A percentile compares a stretch with the other conserved stretches of the same genome.
These are phyloP conservation scores for Drosophila erecta DNA, from an alignment of 1,140 invertebrate genomes.

Conservation along the genomic window DNA sequence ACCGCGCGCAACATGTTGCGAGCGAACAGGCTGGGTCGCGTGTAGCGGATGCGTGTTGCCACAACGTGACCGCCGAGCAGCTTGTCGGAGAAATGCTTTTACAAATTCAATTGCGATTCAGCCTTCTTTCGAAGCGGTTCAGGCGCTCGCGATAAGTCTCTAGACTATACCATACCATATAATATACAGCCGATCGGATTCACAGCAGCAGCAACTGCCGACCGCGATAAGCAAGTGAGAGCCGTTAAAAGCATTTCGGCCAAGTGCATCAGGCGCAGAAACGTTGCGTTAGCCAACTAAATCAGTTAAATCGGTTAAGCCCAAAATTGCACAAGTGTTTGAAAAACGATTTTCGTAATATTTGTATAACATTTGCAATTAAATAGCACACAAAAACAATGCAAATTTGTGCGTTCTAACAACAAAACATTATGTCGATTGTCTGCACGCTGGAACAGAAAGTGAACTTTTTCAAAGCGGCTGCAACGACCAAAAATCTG, in stretches of 20 bases:
- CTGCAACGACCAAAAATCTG: constrained; percentile 67
- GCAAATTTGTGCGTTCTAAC: constrained; percentile 11
- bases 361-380: constrained; percentile 1
- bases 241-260: constrained; percentile 55
- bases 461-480: constrained; percentile 75
- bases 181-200: constrained; percentile 4
- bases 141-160: constrained; percentile 40
- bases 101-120: constrained; percentile 79
- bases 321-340: constrained; percentile 11
- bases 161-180: not conserved
- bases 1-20: constrained; percentile 21
- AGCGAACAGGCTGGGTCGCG: constrained; percentile 55
- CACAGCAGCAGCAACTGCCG: not conserved
- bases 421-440: constrained; percentile 80
- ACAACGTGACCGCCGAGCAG: constrained; percentile 69
- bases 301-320: constrained; percentile 1
- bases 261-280: constrained; percentile 38
- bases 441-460: constrained; percentile 76
- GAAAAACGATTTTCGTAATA: constrained; percentile 1
- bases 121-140: constrained; percentile 73
- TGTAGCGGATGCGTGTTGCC: constrained; percentile 67
- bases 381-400: constrained; percentile 10
- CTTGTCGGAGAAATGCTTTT: constrained; percentile 75
- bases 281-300: constrained; percentile 41
- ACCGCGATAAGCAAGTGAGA: constrained; percentile 26